Evolutionary conservation across 2,888 invertebrate genomes (phyloP), one percentile per base, ranked within the genome.

Genomic region (Xestia ashworthii): DNA sequence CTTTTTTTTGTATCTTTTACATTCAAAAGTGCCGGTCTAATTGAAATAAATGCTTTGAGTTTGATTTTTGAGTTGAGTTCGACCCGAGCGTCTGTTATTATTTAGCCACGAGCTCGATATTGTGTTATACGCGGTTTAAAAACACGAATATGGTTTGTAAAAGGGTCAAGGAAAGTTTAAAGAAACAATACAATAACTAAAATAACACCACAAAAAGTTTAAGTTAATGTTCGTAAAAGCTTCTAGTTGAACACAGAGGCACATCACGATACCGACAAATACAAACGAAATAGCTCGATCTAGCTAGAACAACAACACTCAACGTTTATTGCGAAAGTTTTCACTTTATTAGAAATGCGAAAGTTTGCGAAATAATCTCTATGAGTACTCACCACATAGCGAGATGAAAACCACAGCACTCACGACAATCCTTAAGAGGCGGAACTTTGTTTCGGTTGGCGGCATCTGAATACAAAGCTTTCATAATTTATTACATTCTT

Each of bases 371-470:
- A 91, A 91, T 92, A 92, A 92, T 92, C 86, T 90, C 80, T 86
- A 86, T 81, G 79, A 89, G 84, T 89, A 95, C 96, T 95, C 91
- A 96, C 96, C 95, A 94, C 94, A 95, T 90, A 96, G 91, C 87
- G 93, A 93, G 91, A 96, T 93, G 92, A 95, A 92, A 87, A 92
- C 90, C 90, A 92, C 90, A 88, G 88, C 87, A 85, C 92, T 87
- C 80, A 91, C 83, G 81, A 93, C 87, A 88, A 91, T 88, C 87
- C 89, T 89, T 84, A 89, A 81, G 83, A 90, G 80, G 82, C 89
- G 87, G 82, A 93, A 92, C 89, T 93, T 92, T 85, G 77, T 74
- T 82, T 82, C 86, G 74, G 73, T 82, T 82, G 87, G 74, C 91
- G 88, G 91, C 94, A 94, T 94, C 92, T 93, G 91, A 90, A 91